phyloP scores from a whole-genome alignment of 2,888 invertebrate species.

The Calephelis perditalis region DNA sequence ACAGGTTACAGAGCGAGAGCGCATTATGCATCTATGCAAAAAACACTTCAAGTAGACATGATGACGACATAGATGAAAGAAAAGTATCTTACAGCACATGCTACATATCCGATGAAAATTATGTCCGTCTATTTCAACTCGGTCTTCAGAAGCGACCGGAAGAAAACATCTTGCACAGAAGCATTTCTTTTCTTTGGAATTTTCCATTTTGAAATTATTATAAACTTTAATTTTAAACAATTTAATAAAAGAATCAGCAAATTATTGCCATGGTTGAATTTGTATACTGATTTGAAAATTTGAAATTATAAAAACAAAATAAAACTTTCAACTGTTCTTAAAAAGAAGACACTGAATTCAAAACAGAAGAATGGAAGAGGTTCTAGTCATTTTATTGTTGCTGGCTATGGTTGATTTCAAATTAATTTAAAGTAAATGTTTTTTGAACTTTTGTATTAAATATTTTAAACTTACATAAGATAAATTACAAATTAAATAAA shows the following conservation, averaged over 20 bases:
- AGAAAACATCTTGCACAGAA: slow-evolving; percentile 66
- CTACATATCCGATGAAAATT: slow-evolving; percentile 61
- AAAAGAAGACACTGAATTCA: slow-evolving; percentile 33
- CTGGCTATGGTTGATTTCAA: no score
- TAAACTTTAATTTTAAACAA: slow-evolving; percentile 21
- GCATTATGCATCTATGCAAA: no score
- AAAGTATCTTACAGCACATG: slow-evolving; percentile 55
- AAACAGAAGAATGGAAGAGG: slow-evolving; percentile 31
- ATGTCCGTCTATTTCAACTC: slow-evolving; percentile 59
- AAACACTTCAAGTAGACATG: no score
- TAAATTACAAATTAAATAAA: no score
- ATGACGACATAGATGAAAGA: no score
- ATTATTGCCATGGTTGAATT: slow-evolving; percentile 39
- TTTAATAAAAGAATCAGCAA: slow-evolving; percentile 41
- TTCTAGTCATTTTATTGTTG: background rate
- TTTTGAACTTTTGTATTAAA: no score
- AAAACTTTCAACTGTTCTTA: background rate
- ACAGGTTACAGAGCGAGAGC: no score
- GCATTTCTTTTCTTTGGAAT: slow-evolving; percentile 56
- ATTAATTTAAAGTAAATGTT: background rate
- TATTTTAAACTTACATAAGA: no score
- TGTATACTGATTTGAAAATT: slow-evolving; percentile 30
- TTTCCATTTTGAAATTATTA: slow-evolving; percentile 43
- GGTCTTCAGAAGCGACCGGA: slow-evolving; percentile 53
- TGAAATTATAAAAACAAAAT: slow-evolving; percentile 36